Evolutionary conservation across 2,888 invertebrate species (phyloP).

Genomic region (Thera obeliscata): DNA sequence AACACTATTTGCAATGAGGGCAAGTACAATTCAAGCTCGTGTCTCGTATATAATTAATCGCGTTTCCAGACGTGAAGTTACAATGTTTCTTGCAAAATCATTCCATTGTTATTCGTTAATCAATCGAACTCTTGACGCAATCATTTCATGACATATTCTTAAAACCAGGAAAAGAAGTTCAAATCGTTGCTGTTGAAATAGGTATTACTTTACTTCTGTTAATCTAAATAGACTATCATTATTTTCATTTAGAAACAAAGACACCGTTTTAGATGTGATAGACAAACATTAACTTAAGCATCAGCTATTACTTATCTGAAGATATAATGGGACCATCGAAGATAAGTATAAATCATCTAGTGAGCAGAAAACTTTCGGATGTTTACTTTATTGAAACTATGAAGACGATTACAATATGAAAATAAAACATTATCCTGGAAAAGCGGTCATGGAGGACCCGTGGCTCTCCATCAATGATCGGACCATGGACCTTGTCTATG

Average conservation of each 20-base stretch:
- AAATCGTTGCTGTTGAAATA: conserved; percentile 47
- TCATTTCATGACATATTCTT: conserved; percentile 19
- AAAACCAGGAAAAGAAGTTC: conserved; percentile 28
- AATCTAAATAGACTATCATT: conserved; percentile 8
- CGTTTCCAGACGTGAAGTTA: conserved; percentile 41
- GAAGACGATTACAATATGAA: conserved; percentile 85
- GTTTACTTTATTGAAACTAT: not conserved
- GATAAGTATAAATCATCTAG: conserved; percentile 33
- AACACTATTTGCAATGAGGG: conserved; percentile 19
- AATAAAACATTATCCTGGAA: conserved; percentile 93
- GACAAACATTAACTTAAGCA: conserved; percentile 4
- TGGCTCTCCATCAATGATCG: conserved; percentile 87
- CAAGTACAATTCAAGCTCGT: conserved; percentile 37
- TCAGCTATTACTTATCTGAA: conserved; percentile 32
- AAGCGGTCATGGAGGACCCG: conserved; percentile 91
- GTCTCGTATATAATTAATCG: conserved; percentile 38
- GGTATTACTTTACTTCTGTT: conserved; percentile 6
- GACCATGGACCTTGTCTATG: conserved; percentile 91
- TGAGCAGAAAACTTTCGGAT: not conserved
- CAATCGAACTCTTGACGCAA: conserved; percentile 45
- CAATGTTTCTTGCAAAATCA: conserved; percentile 50
- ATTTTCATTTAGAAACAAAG: conserved; percentile 10
- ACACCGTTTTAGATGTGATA: conserved; percentile 4
- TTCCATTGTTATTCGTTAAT: conserved; percentile 52
- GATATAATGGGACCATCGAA: conserved; percentile 57